Evolutionary conservation across 2,797 vertebrate genomes (phyloP).

Genomic region (Phyllotis vaccarum): DNA sequence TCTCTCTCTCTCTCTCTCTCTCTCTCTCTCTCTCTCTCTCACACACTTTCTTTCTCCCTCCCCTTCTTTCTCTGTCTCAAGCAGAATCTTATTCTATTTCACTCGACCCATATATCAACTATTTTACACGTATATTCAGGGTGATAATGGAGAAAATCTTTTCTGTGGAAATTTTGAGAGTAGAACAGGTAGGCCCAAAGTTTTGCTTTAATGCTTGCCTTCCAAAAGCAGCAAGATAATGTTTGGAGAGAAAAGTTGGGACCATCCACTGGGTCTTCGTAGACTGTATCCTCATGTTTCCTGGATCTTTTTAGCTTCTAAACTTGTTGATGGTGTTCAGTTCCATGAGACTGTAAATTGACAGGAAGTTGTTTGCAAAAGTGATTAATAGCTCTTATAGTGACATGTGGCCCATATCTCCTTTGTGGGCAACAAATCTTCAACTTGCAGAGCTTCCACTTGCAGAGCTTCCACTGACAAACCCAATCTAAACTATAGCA

Average conservation of each 20-base stretch:
- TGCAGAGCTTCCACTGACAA: not conserved
- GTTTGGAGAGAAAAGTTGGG: not conserved
- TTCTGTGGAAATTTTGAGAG: not conserved
- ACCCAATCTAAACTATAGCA: not conserved
- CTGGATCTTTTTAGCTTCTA: not conserved
- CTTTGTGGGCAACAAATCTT: not conserved
- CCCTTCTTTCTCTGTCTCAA: not conserved
- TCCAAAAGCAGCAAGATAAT: not conserved
- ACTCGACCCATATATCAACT: not conserved
- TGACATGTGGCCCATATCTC: not conserved
- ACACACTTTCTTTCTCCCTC: not conserved
- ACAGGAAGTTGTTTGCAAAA: not conserved
- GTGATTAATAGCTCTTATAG: not conserved
- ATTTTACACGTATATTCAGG: not conserved
- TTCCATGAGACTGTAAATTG: not conserved
- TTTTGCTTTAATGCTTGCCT: conserved; percentile 16
- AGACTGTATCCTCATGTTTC: not conserved
- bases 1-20: not conserved
- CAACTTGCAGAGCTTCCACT: not conserved
- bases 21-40: too few relatives aligned
- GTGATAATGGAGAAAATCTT: not conserved
- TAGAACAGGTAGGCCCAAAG: not conserved
- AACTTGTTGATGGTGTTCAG: not conserved
- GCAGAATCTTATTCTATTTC: not conserved
- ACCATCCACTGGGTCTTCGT: not conserved